Evolutionary conservation across 2,888 invertebrate genomes (phyloP).

Genomic region (Acholoe squamosa): DNA sequence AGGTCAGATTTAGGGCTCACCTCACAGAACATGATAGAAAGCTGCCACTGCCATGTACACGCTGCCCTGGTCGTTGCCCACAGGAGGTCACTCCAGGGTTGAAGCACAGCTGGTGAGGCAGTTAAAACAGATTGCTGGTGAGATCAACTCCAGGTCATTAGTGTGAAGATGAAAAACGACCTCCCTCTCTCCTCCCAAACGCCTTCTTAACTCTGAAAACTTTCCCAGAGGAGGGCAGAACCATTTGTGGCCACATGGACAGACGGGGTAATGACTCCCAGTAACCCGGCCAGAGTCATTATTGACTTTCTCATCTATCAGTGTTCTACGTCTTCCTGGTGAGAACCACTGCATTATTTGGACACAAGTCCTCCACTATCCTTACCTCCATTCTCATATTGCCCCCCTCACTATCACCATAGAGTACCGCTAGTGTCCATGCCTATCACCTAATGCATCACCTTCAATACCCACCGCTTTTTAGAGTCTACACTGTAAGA

Average conservation of each 20-base stretch:
- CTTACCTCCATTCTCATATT: too few species aligned
- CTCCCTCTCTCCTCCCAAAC: background rate
- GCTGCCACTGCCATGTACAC: too few species aligned
- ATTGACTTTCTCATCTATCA: conserved; percentile 17
- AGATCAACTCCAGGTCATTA: conserved; percentile 1
- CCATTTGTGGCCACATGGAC: background rate
- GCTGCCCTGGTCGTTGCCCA: too few species aligned
- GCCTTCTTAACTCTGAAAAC: background rate
- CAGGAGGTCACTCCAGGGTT: too few species aligned
- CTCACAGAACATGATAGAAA: too few species aligned
- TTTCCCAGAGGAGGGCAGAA: background rate
- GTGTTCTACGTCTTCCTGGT: background rate
- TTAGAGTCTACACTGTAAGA: too few species aligned
- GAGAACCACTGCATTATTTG: background rate
- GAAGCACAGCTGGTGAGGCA: background rate
- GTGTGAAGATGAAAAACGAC: background rate
- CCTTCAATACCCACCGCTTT: too few species aligned
- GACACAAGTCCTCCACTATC: too few species aligned
- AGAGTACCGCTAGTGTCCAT: too few species aligned
- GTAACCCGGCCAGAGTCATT: background rate
- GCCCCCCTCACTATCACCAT: too few species aligned
- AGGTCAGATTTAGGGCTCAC: too few species aligned
- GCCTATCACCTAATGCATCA: too few species aligned
- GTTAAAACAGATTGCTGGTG: conserved; percentile 19
- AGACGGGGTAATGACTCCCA: background rate